phyloP scores from a whole-genome alignment of 2,797 vertebrate species.

The Tamandua tetradactyla region DNA sequence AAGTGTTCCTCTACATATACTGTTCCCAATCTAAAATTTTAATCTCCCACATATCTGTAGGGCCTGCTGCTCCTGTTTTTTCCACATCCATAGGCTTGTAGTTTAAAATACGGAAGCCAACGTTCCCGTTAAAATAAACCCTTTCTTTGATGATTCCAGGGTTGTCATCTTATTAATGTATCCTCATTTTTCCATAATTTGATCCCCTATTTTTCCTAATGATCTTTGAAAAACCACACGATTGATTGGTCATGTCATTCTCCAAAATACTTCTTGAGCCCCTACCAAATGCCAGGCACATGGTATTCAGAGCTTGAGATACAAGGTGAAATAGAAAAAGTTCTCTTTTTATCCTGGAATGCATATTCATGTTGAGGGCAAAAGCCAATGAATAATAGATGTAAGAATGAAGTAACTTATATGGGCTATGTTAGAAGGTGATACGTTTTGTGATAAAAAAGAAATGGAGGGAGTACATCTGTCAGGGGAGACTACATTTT shows the following conservation, averaged over 20 bases:
- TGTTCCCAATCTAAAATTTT: background rate
- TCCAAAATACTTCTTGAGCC: background rate
- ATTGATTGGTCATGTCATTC: background rate
- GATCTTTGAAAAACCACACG: constrained; percentile 7
- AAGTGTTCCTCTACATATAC: background rate
- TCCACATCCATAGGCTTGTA: background rate
- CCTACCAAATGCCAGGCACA: background rate
- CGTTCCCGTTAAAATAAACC: background rate
- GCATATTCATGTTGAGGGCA: background rate
- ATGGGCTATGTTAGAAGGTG: background rate
- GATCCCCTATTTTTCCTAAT: background rate
- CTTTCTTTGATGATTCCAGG: constrained; percentile 1
- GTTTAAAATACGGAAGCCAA: background rate
- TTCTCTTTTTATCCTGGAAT: background rate
- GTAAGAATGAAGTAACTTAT: background rate
- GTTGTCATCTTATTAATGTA: constrained; percentile 4
- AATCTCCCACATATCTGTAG: background rate
- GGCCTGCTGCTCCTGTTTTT: background rate
- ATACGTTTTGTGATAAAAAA: background rate
- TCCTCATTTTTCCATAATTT: background rate
- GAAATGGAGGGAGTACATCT: background rate
- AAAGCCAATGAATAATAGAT: background rate
- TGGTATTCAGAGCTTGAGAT: background rate
- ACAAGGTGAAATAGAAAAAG: background rate
- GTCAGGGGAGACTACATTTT: background rate